Evolutionary conservation across 2,888 invertebrate genomes (phyloP).

Genomic region (Chloroclysta siterata): DNA sequence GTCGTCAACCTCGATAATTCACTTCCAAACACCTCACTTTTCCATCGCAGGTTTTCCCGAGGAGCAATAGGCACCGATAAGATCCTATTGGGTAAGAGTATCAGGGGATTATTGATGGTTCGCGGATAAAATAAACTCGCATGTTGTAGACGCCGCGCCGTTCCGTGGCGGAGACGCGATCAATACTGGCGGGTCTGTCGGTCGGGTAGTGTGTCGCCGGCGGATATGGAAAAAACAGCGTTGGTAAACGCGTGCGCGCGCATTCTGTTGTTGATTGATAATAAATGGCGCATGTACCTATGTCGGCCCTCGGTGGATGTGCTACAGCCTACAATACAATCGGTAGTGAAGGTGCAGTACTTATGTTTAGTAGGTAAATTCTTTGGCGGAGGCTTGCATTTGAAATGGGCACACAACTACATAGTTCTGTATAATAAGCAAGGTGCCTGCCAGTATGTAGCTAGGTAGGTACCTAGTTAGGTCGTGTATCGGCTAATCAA

Average conservation of each 20-base stretch:
- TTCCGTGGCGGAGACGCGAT: slow-evolving; percentile 75
- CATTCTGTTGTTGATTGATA: slow-evolving; percentile 76
- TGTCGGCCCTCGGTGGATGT: not conserved
- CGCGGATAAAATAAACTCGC: slow-evolving; percentile 64
- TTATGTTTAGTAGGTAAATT: too few species aligned
- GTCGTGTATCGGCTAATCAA: too few species aligned
- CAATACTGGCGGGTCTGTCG: slow-evolving; percentile 63
- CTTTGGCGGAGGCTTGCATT: not conserved
- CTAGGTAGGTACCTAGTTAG: too few species aligned
- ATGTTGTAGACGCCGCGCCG: slow-evolving; percentile 71
- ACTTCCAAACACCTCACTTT: slow-evolving; percentile 59
- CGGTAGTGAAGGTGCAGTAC: not conserved
- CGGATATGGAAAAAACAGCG: slow-evolving; percentile 70
- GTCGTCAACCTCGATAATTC: slow-evolving; percentile 55
- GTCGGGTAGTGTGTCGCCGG: slow-evolving; percentile 51
- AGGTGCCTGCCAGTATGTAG: too few species aligned
- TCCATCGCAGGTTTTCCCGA: slow-evolving; percentile 48
- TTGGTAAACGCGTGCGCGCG: slow-evolving; percentile 72
- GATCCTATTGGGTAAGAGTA: slow-evolving; percentile 37
- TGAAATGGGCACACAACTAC: not conserved
- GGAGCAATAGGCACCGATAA: slow-evolving; percentile 16
- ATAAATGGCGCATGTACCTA: slow-evolving; percentile 58
- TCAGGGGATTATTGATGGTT: slow-evolving; percentile 56
- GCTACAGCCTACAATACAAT: not conserved
- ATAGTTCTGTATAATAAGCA: too few species aligned